Evolutionary conservation across 1,140 invertebrate genomes (phyloP), one percentile per base, ranked within the genome.

Genomic region (Gonatopus flavifemur): DNA sequence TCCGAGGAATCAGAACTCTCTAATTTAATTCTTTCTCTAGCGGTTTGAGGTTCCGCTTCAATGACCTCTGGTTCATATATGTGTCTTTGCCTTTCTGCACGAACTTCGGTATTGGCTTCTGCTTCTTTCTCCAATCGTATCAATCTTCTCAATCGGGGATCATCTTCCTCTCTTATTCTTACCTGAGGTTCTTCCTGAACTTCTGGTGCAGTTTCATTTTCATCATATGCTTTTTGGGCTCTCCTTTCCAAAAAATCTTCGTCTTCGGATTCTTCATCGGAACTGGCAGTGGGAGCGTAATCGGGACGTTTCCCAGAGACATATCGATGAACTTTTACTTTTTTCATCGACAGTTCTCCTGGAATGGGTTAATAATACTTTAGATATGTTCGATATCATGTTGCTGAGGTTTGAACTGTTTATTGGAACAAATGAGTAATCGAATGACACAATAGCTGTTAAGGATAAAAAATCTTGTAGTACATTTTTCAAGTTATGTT

Each of bases 281-380:
- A 90, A 44, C 85, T 88, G 8, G 84, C 85, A 18, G 83, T 82
- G 54, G 89, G 89, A 16, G 93, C 93, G 80, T 95, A 96, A 69
- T 94, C 91, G n/a, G 93, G 93, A 47, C 90, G 83, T 78, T 95
- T 95, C 33, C 93, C 93, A 24, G 91, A 93, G 41, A 96, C 90
- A 70, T 96, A 96, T 45, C 93, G 83, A 61, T 94, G 92, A 0
- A 96, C 94, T 79, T 96, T 96, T 2, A 96, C 94, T 74, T 96
- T 96, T 82, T 96, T 89, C 94, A 96, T 96, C 61, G 92, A 94
- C 49, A 94, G 78, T 81, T 96, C 90, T 72, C 93, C 92, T 93
- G 59, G 28, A 75, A 74, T 38, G 41, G 32, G n/a, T n/a, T n/a
- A n/a, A n/a, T 41, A 30, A 47, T 37, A 37, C 20, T 18, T 41